phyloP scores from a whole-genome alignment of 1,140 invertebrate species.

The Bombus vancouverensis region DNA sequence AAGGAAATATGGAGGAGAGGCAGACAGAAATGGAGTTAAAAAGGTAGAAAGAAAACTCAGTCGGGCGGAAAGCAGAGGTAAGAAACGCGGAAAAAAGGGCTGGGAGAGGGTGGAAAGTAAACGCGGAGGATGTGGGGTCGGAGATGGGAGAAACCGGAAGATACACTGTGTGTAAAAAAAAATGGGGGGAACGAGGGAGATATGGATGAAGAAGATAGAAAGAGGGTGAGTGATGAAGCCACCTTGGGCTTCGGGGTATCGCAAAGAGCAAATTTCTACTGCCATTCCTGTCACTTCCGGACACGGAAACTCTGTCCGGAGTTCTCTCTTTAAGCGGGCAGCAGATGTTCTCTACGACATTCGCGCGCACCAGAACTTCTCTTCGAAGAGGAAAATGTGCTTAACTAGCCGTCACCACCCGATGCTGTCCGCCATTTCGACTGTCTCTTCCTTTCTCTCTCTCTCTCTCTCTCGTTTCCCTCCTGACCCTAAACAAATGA shows the following conservation, averaged over 20 bases:
- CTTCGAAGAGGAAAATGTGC: conserved; percentile 52
- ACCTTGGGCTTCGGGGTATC: conserved; percentile 24
- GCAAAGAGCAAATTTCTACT: conserved; percentile 61
- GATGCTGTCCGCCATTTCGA: conserved; percentile 58
- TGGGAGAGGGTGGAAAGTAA: not conserved
- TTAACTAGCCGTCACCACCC: conserved; percentile 68
- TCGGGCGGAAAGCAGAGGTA: not conserved
- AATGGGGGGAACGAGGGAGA: no score
- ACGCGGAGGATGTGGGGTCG: no score
- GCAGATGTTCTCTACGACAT: conserved; percentile 69
- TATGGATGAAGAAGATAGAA: not conserved
- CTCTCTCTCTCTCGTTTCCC: not conserved
- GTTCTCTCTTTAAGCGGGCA: conserved; percentile 59
- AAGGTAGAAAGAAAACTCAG: not conserved
- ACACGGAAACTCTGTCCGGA: conserved; percentile 43
- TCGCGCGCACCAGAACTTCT: conserved; percentile 52
- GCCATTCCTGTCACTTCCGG: conserved; percentile 66
- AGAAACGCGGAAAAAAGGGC: not conserved
- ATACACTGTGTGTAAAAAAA: not conserved
- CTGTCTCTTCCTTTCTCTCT: conserved; percentile 1
- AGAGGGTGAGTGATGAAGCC: conserved; percentile 31
- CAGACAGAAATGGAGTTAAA: not conserved
- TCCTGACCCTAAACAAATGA: conserved; percentile 59
- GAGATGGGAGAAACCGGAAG: not conserved
- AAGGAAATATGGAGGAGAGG: conserved; percentile 2